Conservation (phyloP, 2,113 vertebrate species). For the Hyla sarda region DNA sequence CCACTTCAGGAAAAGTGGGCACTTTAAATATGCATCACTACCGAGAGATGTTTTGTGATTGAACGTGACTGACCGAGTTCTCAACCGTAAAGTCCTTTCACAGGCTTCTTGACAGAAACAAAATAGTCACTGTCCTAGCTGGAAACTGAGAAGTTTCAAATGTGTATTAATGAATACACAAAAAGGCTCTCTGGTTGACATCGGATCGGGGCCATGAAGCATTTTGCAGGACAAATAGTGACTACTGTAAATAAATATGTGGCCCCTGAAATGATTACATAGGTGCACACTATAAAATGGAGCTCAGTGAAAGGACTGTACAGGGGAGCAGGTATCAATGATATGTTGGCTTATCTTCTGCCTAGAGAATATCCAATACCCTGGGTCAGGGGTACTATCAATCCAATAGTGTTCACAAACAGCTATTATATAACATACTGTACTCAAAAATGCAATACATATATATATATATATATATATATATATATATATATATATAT, state of each 20-base stretch:
- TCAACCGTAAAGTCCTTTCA: slow-evolving; percentile 34
- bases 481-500: no score
- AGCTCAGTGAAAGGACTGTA: not conserved
- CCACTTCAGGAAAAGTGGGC: not conserved
- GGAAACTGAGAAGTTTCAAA: slow-evolving; percentile 39
- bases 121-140: slow-evolving; percentile 35
- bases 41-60: not conserved
- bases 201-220: not conserved
- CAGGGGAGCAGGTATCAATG: not conserved
- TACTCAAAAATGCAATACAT: no score
- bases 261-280: slow-evolving; percentile 4
- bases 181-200: slow-evolving; percentile 19
- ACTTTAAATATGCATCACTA: slow-evolving; percentile 21
- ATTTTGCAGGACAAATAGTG: slow-evolving; percentile 13
- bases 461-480: no score
- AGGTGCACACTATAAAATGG: not conserved
- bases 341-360: not conserved
- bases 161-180: slow-evolving; percentile 34
- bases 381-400: not conserved
- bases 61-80: slow-evolving; percentile 24
- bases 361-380: not conserved
- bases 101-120: slow-evolving; percentile 33
- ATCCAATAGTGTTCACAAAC: not conserved
- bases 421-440: not conserved
- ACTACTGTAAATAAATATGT: slow-evolving; percentile 30